These are phyloP conservation scores for Paraescarpia echinospica DNA, from an alignment of 1,140 invertebrate genomes.

Conservation along the genomic window DNA sequence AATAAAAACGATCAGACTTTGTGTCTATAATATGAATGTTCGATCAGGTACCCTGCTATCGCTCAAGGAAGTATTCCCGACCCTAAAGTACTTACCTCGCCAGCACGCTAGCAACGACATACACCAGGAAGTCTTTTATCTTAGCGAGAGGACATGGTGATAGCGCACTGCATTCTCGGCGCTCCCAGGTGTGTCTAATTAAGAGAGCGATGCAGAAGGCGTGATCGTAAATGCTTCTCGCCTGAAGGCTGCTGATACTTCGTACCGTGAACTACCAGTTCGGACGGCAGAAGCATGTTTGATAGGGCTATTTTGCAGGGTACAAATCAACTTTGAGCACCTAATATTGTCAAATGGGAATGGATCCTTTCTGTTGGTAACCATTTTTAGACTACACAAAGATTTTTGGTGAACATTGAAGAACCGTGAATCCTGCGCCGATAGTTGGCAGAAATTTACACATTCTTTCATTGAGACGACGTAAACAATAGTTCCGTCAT, in stretches of 20 bases:
- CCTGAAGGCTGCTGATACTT: neutral
- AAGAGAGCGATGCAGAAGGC: neutral
- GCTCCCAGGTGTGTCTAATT: neutral
- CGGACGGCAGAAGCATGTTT: neutral
- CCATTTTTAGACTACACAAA: too few species aligned
- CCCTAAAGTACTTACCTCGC: neutral
- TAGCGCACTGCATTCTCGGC: neutral
- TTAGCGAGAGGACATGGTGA: neutral
- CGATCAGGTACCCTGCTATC: neutral
- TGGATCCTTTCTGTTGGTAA: too few species aligned
- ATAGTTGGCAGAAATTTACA: too few species aligned
- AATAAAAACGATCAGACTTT: neutral
- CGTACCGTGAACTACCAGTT: neutral
- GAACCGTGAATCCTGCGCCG: too few species aligned
- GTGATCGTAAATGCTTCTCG: conserved; percentile 4
- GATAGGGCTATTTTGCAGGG: neutral
- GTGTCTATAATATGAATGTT: neutral
- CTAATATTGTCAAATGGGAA: too few species aligned
- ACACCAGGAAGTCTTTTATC: neutral
- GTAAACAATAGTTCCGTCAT: too few species aligned
- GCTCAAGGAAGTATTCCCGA: neutral
- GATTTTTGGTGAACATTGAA: too few species aligned
- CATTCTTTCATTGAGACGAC: too few species aligned
- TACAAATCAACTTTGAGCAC: neutral
- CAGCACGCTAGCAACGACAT: neutral